A percentile compares a stretch with the other conserved stretches of the same genome.
Evolutionary conservation across 1,140 invertebrate genomes (phyloP).

Genomic region (Achatina immaculata): DNA sequence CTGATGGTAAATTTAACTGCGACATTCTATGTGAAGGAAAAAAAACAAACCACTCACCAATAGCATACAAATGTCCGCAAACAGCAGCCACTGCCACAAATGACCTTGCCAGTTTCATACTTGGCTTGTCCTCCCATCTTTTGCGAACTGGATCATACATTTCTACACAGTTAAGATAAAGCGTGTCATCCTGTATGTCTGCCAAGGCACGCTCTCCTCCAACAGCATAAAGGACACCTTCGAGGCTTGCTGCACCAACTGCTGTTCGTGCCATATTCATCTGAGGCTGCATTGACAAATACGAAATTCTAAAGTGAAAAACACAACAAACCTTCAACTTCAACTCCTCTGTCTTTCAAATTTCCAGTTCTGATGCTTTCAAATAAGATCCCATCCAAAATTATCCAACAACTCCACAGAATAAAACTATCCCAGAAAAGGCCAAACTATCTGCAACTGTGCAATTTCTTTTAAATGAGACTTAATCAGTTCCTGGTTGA

Average conservation of each 20-base stretch:
- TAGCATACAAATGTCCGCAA: conserved; percentile 87
- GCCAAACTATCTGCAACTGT: no score
- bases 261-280: conserved; percentile 69
- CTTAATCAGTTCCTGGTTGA: no score
- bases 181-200: conserved; percentile 75
- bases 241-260: conserved; percentile 60
- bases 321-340: conserved; percentile 1
- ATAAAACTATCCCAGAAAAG: no score
- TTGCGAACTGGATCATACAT: conserved; percentile 83
- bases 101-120: conserved; percentile 87
- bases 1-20: no score
- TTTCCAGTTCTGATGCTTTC: no score
- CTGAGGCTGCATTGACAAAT: conserved; percentile 57
- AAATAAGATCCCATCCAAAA: no score
- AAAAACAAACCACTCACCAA: conserved; percentile 83
- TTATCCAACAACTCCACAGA: no score
- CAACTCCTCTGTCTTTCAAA: neutral
- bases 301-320: neutral
- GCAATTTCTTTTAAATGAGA: no score
- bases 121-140: conserved; percentile 74
- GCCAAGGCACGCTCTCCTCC: conserved; percentile 75
- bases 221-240: conserved; percentile 65
- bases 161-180: conserved; percentile 86
- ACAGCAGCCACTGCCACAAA: conserved; percentile 91
- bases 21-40: no score